A percentile compares a stretch with the other conserved stretches of the same genome.
These are phyloP conservation scores for Neolamprologus ventralis DNA, from an alignment of 2,113 vertebrate species.

Conservation along the genomic window DNA sequence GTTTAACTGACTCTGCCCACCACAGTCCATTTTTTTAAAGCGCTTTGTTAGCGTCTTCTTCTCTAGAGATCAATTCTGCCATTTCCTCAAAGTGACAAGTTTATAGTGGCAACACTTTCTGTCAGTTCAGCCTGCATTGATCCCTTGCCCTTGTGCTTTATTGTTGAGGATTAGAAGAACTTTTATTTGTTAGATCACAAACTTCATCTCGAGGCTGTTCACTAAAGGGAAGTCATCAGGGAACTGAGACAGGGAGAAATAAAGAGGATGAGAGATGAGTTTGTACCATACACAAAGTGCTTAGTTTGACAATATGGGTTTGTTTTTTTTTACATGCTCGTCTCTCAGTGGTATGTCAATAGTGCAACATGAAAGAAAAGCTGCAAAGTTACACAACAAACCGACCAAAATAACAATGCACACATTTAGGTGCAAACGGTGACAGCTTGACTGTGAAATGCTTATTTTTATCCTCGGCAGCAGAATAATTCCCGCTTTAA, in stretches of 20 bases:
- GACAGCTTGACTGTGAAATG: not conserved
- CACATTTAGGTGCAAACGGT: not conserved
- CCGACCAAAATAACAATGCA: not conserved
- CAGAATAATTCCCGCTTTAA: not conserved
- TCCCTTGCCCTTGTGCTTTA: not conserved
- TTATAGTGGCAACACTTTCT: not conserved
- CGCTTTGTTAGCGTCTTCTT: not conserved
- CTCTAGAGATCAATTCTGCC: not conserved
- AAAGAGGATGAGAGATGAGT: not conserved
- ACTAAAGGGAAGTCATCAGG: not conserved
- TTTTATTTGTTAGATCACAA: not conserved
- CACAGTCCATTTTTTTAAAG: not conserved
- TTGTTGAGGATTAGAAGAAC: not conserved
- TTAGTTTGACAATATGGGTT: not conserved
- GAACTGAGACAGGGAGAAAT: not conserved
- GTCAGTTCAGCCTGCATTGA: not conserved
- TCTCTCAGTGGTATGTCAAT: not conserved
- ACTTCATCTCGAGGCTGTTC: not conserved
- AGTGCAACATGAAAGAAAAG: not conserved
- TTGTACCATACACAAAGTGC: not conserved
- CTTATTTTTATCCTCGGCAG: not conserved
- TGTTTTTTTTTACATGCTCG: not conserved
- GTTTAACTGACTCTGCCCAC: not conserved
- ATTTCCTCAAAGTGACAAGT: not conserved
- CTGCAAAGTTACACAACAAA: not conserved